Conservation (phyloP, 2,113 vertebrate species). For the Antechinus stuartii region DNA sequence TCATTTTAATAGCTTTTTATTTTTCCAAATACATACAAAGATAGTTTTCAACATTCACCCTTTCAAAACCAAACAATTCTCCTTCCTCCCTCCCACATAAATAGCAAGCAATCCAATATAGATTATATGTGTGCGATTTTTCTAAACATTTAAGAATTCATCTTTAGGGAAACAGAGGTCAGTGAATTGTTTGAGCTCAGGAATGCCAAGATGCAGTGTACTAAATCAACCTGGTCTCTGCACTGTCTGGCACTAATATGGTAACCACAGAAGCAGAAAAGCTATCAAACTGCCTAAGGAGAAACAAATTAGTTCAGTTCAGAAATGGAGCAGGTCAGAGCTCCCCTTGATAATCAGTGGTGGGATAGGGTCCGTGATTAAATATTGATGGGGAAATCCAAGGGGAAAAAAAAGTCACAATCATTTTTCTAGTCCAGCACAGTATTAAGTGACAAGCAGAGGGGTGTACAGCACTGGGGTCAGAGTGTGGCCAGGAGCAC, state of each 20-base stretch:
- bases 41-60: too few relatives aligned
- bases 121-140: too few relatives aligned
- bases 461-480: neutral
- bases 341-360: neutral
- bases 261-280: neutral
- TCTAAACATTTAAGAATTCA: neutral
- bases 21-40: too few relatives aligned
- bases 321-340: neutral
- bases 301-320: neutral
- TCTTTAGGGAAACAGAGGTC: neutral
- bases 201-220: neutral
- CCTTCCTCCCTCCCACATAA: too few relatives aligned
- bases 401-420: neutral
- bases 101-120: too few relatives aligned
- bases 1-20: too few relatives aligned
- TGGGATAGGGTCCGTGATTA: neutral
- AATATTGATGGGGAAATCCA: neutral
- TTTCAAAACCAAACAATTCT: too few relatives aligned
- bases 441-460: neutral
- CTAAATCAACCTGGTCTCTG: neutral
- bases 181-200: neutral
- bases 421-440: neutral
- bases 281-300: neutral
- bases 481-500: neutral
- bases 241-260: neutral